Percentiles rank a stretch among this genome's conserved stretches.
Evolutionary conservation across 1,140 invertebrate species (phyloP).

Genomic region (Hesperophylax magnus): DNA sequence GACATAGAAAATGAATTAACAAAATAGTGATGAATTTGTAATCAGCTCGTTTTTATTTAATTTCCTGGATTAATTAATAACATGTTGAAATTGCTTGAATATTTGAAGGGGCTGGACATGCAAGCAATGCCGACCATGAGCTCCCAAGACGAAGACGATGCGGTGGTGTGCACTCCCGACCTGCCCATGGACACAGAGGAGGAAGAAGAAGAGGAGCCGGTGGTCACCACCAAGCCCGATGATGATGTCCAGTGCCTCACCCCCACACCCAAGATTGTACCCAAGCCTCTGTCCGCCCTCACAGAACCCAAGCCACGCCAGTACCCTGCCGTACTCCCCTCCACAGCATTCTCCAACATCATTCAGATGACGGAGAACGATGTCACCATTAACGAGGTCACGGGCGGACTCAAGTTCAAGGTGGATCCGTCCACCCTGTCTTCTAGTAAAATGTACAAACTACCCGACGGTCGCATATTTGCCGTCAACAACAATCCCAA

Average conservation of each 20-base stretch:
- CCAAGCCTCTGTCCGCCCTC: constrained; percentile 58
- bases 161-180: constrained; percentile 69
- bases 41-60: too few relatives aligned
- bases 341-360: constrained; percentile 60
- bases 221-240: constrained; percentile 58
- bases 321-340: constrained; percentile 2
- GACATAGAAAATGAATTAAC: too few relatives aligned
- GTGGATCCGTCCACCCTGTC: constrained; percentile 69
- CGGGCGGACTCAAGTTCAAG: constrained; percentile 68
- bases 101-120: constrained; percentile 66
- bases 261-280: constrained; percentile 52
- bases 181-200: constrained; percentile 60
- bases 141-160: constrained; percentile 59
- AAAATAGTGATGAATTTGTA: too few relatives aligned
- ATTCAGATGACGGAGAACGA: constrained; percentile 70
- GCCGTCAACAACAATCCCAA: constrained; percentile 67
- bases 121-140: constrained; percentile 57
- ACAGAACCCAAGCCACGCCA: constrained; percentile 53
- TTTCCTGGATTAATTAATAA: too few relatives aligned
- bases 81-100: too few relatives aligned
- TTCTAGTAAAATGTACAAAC: constrained; percentile 68
- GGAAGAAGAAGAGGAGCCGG: not conserved
- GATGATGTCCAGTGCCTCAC: constrained; percentile 69
- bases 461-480: constrained; percentile 69
- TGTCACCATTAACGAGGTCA: constrained; percentile 65